Evolutionary conservation across 2,797 vertebrate genomes (phyloP).

Genomic region (Pitangus sulphuratus): DNA sequence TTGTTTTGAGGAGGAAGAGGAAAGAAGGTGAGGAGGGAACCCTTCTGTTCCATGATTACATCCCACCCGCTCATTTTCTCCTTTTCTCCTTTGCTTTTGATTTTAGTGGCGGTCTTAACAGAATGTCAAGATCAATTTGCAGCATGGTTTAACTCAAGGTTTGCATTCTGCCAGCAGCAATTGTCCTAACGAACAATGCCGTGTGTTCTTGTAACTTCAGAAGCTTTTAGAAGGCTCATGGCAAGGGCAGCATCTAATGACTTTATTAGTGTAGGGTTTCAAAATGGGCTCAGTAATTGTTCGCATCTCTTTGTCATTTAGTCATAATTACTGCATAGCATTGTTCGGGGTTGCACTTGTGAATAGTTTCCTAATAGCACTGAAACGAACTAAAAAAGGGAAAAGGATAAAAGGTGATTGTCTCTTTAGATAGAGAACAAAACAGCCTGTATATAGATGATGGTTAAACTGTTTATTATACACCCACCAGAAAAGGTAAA

Average conservation of each 20-base stretch:
- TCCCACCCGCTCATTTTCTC: constrained; percentile 85
- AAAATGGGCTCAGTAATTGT: constrained; percentile 89
- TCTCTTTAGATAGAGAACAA: constrained; percentile 72
- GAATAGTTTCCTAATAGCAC: constrained; percentile 82
- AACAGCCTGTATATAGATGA: constrained; percentile 65
- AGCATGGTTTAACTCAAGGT: constrained; percentile 87
- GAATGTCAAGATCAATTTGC: constrained; percentile 89
- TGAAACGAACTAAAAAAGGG: constrained; percentile 72
- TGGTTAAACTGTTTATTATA: constrained; percentile 76
- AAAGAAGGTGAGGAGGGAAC: constrained; percentile 81
- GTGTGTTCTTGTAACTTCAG: constrained; percentile 87
- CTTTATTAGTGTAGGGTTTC: constrained; percentile 93
- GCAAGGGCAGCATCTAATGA: constrained; percentile 87
- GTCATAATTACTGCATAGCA: constrained; percentile 89
- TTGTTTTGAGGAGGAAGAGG: constrained; percentile 78
- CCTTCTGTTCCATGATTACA: constrained; percentile 83
- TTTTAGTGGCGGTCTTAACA: constrained; percentile 84
- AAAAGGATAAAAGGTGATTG: constrained; percentile 78
- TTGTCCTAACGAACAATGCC: constrained; percentile 82
- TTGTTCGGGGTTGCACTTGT: constrained; percentile 82
- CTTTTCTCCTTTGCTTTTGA: constrained; percentile 85
- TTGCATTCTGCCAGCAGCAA: constrained; percentile 83
- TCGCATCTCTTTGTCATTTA: constrained; percentile 90
- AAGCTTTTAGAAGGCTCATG: constrained; percentile 84
- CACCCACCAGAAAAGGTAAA: constrained; percentile 70